Evolutionary conservation across 2,888 invertebrate genomes (phyloP), one percentile per base, ranked within the genome.

Genomic region (Dynastes tityus): DNA sequence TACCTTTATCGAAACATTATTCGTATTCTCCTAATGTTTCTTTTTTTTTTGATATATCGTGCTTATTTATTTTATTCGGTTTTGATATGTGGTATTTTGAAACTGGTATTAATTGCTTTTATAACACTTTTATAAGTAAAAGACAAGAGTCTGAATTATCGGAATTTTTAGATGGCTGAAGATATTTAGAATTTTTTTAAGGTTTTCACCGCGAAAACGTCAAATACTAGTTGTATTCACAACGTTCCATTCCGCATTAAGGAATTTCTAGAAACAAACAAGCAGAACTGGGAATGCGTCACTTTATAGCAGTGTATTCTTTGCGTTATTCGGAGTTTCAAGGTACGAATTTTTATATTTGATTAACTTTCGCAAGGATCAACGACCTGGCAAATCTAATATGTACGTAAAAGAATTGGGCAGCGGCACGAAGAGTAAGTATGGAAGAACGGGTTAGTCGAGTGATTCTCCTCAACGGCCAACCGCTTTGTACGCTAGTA

Each of bases 291-390:
- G 8, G 13, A 55, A 55, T 13, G 55, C 55, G 55, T 22, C 55
- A 45, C 45, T 5, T 45, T 45, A 45, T 8, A 11, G 45, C 45
- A 11, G 11, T 8, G 55, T 55, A 13, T n/a, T 16, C n/a, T 55
- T 55, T 55, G 22, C 55, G 55, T 22, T n/a, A 55, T n/a, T n/a
- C 13, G 16, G n/a, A 55, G 63, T 63, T 68, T 51, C 51, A 51
- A 68, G 68, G 45, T 68, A 51, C 68, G 68, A 68, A 68, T 68
- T 68, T 68, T 68, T 68, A 68, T 68, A 68, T 68, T 68, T 51
- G 68, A 68, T 68, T 68, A 68, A 68, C 68, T 68, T 68, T 68
- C 68, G 68, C 68, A 27, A 27, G 51, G 68, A 68, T 68, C 68
- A 68, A 51, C 40, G 68, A 68, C 68, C 68, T 29, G 51, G 29